Conservation (phyloP, 1,140 invertebrate species). For the Drosophila trapezifrons region DNA sequence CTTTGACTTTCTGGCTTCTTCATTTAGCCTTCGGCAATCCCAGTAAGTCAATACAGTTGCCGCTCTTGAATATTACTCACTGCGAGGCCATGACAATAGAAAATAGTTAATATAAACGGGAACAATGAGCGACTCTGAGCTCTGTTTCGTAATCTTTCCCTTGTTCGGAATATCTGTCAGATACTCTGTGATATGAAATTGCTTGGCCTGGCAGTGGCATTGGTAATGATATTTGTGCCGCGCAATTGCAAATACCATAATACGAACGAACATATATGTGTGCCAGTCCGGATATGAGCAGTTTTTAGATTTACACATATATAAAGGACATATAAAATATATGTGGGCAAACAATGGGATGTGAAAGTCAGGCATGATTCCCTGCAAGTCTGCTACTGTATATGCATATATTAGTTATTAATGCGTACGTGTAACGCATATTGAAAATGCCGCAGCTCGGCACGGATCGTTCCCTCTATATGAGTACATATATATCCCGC, state of each 20-base stretch:
- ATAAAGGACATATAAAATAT: slow-evolving; percentile 22
- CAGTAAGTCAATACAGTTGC: neutral
- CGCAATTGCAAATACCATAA: slow-evolving; percentile 67
- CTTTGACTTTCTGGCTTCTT: neutral
- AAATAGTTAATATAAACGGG: slow-evolving; percentile 74
- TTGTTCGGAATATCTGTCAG: slow-evolving; percentile 24
- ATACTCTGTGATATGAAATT: slow-evolving; percentile 23
- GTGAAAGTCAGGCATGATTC: slow-evolving; percentile 32
- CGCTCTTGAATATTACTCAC: slow-evolving; percentile 38
- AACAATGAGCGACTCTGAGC: slow-evolving; percentile 34
- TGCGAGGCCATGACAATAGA: slow-evolving; percentile 43
- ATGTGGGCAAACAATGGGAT: slow-evolving; percentile 71
- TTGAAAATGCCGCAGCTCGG: slow-evolving; percentile 73
- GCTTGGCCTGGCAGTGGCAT: slow-evolving; percentile 57
- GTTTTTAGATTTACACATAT: slow-evolving; percentile 76
- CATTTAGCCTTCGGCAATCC: slow-evolving; percentile 6
- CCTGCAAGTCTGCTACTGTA: slow-evolving; percentile 63
- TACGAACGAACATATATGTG: slow-evolving; percentile 5
- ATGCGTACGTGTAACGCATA: slow-evolving; percentile 80
- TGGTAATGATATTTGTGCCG: slow-evolving; percentile 74
- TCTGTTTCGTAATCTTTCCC: slow-evolving; percentile 29
- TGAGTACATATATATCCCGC: slow-evolving; percentile 15
- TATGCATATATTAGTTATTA: slow-evolving; percentile 83
- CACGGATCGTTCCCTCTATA: slow-evolving; percentile 40
- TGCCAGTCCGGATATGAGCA: slow-evolving; percentile 63